Evolutionary conservation across 2,888 invertebrate species (phyloP).

Genomic region (Adineta ricciae): DNA sequence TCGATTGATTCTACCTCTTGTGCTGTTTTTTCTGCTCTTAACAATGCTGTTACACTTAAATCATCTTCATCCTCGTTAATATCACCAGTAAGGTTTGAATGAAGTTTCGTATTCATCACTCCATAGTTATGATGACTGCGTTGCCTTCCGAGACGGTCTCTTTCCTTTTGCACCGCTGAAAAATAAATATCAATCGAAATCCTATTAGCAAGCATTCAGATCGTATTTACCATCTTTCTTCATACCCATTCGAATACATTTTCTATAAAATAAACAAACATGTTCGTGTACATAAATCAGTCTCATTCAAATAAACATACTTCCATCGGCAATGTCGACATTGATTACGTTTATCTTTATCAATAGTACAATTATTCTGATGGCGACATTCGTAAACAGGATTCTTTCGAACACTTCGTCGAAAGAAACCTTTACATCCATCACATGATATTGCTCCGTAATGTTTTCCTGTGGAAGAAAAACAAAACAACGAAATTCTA

Average conservation of each 20-base stretch:
- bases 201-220: neutral
- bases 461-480: conserved; percentile 57
- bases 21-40: conserved; percentile 11
- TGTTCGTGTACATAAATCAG: neutral
- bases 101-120: neutral
- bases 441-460: conserved; percentile 89
- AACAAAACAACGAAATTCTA: too few species aligned
- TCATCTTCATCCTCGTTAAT: neutral
- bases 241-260: conserved; percentile 96
- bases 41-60: neutral
- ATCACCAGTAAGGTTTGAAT: neutral
- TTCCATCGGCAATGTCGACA: conserved; percentile 75
- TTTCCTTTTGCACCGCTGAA: conserved; percentile 89
- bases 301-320: neutral
- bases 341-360: conserved; percentile 92
- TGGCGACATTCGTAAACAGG: conserved; percentile 88
- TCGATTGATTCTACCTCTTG: neutral
- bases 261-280: conserved; percentile 66
- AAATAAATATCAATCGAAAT: conserved; percentile 38
- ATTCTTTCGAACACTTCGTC: conserved; percentile 64
- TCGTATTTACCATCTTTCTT: conserved; percentile 57
- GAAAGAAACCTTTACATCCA: conserved; percentile 73
- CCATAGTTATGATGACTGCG: neutral
- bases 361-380: conserved; percentile 79
- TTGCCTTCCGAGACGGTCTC: conserved; percentile 73